phyloP scores from a whole-genome alignment of 2,113 vertebrate genomes.

The Lipophrys pholis region DNA sequence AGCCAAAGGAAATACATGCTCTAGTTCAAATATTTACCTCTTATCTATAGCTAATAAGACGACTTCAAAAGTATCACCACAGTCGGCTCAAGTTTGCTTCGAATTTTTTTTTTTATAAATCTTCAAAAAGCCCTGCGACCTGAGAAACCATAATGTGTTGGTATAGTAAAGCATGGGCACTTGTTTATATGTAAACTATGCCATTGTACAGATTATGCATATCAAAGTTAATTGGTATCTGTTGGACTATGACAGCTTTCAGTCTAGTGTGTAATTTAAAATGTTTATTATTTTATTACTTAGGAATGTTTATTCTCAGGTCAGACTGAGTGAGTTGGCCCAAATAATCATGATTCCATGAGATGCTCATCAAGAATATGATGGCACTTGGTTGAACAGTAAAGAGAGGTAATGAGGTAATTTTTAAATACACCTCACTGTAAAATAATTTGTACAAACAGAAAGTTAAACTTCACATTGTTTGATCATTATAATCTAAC shows the following conservation, averaged over 20 bases:
- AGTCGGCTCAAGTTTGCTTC: conserved; percentile 9
- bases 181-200: background rate
- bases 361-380: no score
- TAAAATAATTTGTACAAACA: no score
- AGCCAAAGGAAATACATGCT: no score
- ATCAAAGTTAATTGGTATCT: conserved; percentile 51
- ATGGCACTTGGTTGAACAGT: no score
- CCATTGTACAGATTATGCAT: conserved; percentile 22
- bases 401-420: no score
- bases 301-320: background rate
- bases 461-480: no score
- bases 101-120: no score
- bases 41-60: background rate
- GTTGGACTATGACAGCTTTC: conserved; percentile 37
- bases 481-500: no score
- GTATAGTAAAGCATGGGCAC: background rate
- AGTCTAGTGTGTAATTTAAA: conserved; percentile 48
- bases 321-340: no score
- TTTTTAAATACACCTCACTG: no score
- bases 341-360: no score
- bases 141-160: conserved; percentile 24
- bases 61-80: background rate
- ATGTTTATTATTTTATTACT: no score
- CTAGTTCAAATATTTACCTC: background rate
- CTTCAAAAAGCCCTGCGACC: conserved; percentile 7